Conservation (phyloP, 2,113 vertebrate species). For the Malurus melanocephalus region DNA sequence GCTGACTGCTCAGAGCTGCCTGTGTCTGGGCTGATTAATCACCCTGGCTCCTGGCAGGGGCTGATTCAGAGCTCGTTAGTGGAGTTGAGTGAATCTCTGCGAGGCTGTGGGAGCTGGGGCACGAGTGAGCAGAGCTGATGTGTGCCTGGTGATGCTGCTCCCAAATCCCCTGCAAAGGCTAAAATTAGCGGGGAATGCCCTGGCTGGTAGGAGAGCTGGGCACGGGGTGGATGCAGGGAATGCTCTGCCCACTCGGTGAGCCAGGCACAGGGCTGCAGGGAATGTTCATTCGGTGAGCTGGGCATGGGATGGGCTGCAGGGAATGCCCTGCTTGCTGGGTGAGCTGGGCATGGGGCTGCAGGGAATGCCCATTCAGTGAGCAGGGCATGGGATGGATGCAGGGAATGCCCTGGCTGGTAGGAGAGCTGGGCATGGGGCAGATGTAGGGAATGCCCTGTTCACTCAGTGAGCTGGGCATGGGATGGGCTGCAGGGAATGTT, state of each 20-base stretch:
- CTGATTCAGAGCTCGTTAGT: neutral
- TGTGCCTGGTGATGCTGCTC: neutral
- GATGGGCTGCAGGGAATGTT: too few relatives aligned
- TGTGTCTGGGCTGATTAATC: neutral
- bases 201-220: too few relatives aligned
- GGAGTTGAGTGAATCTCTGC: neutral
- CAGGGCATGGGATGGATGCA: too few relatives aligned
- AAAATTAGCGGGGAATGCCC: neutral
- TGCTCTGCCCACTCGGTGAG: too few relatives aligned
- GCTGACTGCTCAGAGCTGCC: neutral
- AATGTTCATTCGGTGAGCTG: rapidly evolving
- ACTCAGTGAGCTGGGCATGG: too few relatives aligned
- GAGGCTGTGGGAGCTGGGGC: neutral
- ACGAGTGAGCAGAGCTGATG: neutral
- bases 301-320: neutral
- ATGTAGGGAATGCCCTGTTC: too few relatives aligned
- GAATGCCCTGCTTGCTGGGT: too few relatives aligned
- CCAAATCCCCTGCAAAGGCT: neutral
- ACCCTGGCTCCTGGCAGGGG: neutral
- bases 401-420: too few relatives aligned
- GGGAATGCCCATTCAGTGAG: too few relatives aligned
- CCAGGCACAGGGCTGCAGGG: neutral
- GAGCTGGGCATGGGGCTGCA: too few relatives aligned
- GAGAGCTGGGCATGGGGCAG: too few relatives aligned
- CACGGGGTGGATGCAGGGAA: too few relatives aligned